Conservation (phyloP, 2,888 invertebrate genomes). For the Biston stratarius region DNA sequence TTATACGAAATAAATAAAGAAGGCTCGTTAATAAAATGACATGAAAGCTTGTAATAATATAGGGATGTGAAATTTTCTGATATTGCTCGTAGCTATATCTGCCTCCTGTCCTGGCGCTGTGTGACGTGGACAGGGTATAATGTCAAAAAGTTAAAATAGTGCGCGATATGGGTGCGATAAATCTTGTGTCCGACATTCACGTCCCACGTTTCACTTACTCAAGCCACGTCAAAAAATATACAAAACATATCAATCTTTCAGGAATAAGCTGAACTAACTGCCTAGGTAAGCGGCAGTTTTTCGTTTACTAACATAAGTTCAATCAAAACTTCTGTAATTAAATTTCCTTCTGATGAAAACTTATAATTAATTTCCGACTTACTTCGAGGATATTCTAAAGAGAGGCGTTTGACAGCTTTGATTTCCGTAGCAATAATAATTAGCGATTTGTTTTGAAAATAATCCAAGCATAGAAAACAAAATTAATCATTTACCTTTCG, state of each 20-base stretch:
- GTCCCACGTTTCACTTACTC: slow-evolving; percentile 40
- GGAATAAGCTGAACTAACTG: slow-evolving; percentile 1
- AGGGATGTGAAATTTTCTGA: slow-evolving; percentile 8
- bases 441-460: slow-evolving; percentile 20
- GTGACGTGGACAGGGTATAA: slow-evolving; percentile 38
- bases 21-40: not conserved
- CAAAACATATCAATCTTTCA: not conserved
- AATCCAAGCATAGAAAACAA: slow-evolving; percentile 15
- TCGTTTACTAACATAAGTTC: slow-evolving; percentile 19
- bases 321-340: slow-evolving; percentile 40
- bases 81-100: slow-evolving; percentile 18
- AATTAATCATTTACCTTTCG: slow-evolving; percentile 36
- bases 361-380: slow-evolving; percentile 34
- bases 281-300: slow-evolving; percentile 16
- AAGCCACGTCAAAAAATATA: slow-evolving; percentile 39
- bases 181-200: slow-evolving; percentile 42
- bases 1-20: slow-evolving; percentile 5
- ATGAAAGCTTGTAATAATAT: not conserved
- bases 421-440: slow-evolving; percentile 30
- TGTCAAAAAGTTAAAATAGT: slow-evolving; percentile 42
- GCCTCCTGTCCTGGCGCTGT: slow-evolving; percentile 27
- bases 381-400: slow-evolving; percentile 23
- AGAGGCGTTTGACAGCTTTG: slow-evolving; percentile 34
- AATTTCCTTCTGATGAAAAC: slow-evolving; percentile 34
- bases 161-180: slow-evolving; percentile 33